Conservation (phyloP, 2,797 vertebrate species). For the Garrulus glandarius region DNA sequence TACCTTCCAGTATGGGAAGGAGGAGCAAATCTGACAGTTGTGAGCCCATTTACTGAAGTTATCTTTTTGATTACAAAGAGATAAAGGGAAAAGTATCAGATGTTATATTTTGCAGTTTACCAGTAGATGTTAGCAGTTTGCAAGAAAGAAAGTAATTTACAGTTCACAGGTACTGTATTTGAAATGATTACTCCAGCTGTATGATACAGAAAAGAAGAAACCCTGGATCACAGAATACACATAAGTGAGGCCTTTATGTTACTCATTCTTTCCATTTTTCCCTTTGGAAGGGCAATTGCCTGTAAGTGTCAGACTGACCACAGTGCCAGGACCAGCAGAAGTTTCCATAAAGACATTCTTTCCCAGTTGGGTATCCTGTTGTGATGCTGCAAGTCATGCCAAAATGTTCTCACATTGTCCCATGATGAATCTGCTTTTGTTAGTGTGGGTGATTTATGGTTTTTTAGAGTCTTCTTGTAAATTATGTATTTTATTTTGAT, state of each 20-base stretch:
- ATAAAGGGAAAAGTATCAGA: neutral
- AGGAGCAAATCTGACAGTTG: neutral
- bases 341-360: neutral
- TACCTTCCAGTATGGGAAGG: neutral
- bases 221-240: neutral
- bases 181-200: neutral
- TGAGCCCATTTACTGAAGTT: neutral
- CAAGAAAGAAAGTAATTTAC: neutral
- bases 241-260: neutral
- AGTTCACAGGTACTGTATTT: neutral
- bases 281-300: neutral
- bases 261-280: neutral
- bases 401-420: neutral
- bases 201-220: neutral
- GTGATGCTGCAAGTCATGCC: neutral
- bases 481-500: neutral
- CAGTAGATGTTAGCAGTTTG: neutral
- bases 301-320: neutral
- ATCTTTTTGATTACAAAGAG: neutral
- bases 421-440: neutral
- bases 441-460: neutral
- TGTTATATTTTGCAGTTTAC: neutral
- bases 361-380: neutral
- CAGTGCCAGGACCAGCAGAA: neutral
- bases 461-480: neutral